Evolutionary conservation across 2,113 vertebrate genomes (phyloP).

Genomic region (Herpetotheres cachinnans): DNA sequence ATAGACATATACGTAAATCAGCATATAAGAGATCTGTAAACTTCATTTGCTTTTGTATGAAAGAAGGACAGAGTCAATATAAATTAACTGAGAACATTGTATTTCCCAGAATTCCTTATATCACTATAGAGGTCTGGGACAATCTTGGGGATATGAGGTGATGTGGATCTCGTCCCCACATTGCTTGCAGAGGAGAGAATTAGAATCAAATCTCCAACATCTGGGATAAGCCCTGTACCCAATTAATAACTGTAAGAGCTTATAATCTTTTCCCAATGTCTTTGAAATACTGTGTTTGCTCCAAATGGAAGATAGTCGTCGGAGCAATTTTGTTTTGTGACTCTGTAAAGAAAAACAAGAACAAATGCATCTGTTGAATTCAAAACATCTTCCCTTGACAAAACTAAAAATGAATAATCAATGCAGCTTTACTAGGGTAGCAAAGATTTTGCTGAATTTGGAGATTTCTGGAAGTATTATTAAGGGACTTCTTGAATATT

Average conservation of each 20-base stretch:
- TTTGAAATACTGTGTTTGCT: neutral
- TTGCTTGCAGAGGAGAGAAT: neutral
- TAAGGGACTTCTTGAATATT: neutral
- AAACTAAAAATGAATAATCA: neutral
- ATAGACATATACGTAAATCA: neutral
- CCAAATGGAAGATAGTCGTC: neutral
- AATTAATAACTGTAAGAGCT: neutral
- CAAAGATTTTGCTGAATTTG: neutral
- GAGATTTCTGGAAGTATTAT: neutral
- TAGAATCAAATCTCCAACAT: neutral
- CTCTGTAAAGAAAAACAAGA: neutral
- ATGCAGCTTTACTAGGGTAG: neutral
- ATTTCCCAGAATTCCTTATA: neutral
- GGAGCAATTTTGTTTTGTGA: neutral
- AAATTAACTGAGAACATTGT: neutral
- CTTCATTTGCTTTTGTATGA: neutral
- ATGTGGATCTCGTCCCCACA: neutral
- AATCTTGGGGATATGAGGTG: neutral
- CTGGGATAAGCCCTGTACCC: neutral
- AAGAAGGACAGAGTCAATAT: neutral
- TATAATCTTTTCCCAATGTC: neutral
- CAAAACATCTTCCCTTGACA: neutral
- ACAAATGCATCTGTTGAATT: neutral
- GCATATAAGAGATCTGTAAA: neutral
- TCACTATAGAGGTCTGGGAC: rapidly evolving